Conservation (phyloP, 2,797 vertebrate genomes). For the Tachyglossus aculeatus region DNA sequence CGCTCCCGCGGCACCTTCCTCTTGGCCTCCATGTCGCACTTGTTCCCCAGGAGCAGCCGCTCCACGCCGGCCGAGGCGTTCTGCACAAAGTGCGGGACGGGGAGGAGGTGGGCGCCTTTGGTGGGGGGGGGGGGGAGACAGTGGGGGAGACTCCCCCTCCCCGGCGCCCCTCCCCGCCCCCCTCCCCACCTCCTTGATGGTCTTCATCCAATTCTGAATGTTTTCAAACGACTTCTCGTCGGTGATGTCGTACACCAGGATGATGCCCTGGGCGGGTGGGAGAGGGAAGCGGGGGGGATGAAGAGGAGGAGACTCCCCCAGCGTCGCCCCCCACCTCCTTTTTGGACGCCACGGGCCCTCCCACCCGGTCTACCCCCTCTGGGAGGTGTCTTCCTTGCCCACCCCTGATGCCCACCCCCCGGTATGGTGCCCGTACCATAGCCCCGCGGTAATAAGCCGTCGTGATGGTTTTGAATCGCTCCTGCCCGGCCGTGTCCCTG, state of each 20-base stretch:
- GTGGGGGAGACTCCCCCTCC: neutral
- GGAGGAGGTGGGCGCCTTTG: neutral
- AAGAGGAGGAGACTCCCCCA: neutral
- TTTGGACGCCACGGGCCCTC: neutral
- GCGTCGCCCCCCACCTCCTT: no score
- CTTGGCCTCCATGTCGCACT: constrained; percentile 92
- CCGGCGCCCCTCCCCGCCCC: neutral
- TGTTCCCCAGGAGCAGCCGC: constrained; percentile 90
- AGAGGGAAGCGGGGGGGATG: neutral
- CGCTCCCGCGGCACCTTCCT: constrained; percentile 86
- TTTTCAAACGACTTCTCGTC: constrained; percentile 94
- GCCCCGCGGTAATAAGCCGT: constrained; percentile 96
- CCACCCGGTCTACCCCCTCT: neutral
- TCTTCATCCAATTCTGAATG: constrained; percentile 98
- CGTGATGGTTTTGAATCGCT: constrained; percentile 96
- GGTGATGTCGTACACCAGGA: constrained; percentile 95
- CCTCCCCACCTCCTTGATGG: constrained; percentile 87
- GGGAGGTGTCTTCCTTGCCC: neutral
- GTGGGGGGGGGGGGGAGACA: neutral
- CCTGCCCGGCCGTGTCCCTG: constrained; percentile 97
- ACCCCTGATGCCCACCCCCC: neutral
- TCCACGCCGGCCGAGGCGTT: constrained; percentile 90
- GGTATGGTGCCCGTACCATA: neutral
- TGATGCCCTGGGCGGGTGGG: constrained; percentile 83
- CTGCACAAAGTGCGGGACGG: constrained; percentile 66